Percentiles rank a stretch among this genome's conserved stretches.
These are phyloP conservation scores for Allophyes oxyacanthae DNA, from an alignment of 2,888 invertebrate species.

Conservation along the genomic window DNA sequence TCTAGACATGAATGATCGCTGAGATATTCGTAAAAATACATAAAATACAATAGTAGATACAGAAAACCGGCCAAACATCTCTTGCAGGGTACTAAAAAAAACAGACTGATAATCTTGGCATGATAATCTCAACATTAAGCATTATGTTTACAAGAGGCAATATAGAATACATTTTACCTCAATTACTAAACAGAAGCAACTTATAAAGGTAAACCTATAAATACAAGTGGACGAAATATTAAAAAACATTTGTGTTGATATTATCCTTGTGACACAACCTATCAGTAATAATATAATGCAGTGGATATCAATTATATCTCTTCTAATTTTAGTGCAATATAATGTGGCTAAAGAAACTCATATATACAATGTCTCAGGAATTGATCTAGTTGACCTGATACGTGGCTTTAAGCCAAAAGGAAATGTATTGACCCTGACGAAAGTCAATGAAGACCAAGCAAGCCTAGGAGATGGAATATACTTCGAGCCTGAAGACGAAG, in stretches of 20 bases:
- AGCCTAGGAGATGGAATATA: slow-evolving; percentile 68
- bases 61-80: too few relatives aligned
- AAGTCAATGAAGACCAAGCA: slow-evolving; percentile 55
- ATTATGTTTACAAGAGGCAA: too few relatives aligned
- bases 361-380: slow-evolving; percentile 59
- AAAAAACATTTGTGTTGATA: slow-evolving; percentile 57
- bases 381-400: slow-evolving; percentile 61
- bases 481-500: slow-evolving; percentile 66
- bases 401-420: slow-evolving; percentile 58
- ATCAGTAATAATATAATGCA: slow-evolving; percentile 53
- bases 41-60: too few relatives aligned
- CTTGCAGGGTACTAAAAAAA: too few relatives aligned
- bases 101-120: too few relatives aligned
- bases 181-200: neutral
- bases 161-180: neutral
- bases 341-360: slow-evolving; percentile 54
- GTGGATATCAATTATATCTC: slow-evolving; percentile 33
- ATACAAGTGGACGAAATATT: slow-evolving; percentile 46
- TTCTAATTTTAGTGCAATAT: slow-evolving; percentile 47
- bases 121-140: too few relatives aligned
- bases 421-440: slow-evolving; percentile 49
- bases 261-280: slow-evolving; percentile 53
- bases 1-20: too few relatives aligned
- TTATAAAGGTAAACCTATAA: slow-evolving; percentile 55
- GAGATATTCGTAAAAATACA: too few relatives aligned